Conservation (phyloP, 1,140 invertebrate species). For the Zophobas atratus region DNA sequence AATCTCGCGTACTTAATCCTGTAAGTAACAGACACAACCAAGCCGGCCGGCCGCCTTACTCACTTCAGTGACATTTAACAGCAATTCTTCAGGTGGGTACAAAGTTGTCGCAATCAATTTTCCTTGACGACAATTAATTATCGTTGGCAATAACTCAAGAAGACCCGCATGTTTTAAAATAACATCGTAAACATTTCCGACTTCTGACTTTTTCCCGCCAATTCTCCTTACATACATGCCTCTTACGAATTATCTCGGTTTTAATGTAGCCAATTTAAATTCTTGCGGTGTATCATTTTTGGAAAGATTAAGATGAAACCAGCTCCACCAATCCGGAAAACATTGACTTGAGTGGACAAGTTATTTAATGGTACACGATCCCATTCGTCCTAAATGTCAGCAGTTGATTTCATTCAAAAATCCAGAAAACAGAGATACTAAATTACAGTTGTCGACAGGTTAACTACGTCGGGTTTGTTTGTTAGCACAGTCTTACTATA, state of each 20-base stretch:
- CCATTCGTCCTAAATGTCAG: constrained; percentile 13
- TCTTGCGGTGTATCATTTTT: neutral
- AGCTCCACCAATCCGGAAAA: constrained; percentile 6
- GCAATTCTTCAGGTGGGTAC: constrained; percentile 36
- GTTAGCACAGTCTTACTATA: constrained; percentile 22
- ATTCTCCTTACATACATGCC: neutral
- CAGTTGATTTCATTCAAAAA: constrained; percentile 9
- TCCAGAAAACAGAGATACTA: neutral
- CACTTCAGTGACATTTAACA: constrained; percentile 39
- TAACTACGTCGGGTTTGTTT: neutral
- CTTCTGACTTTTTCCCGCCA: neutral
- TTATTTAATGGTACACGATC: constrained; percentile 13
- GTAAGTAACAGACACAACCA: too few species aligned
- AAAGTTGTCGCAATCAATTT: constrained; percentile 32
- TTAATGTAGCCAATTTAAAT: constrained; percentile 11
- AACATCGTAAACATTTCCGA: neutral
- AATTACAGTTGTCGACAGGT: constrained; percentile 20
- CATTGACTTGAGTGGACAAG: constrained; percentile 1
- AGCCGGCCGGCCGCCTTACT: neutral
- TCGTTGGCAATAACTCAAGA: constrained; percentile 28
- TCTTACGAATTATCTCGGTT: neutral
- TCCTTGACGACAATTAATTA: constrained; percentile 27
- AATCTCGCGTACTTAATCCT: too few species aligned
- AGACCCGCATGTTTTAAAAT: neutral
- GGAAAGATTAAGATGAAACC: constrained; percentile 1